Percentiles rank a stretch among this genome's conserved stretches.
phyloP scores from a whole-genome alignment of 2,888 invertebrate genomes.

The Odiellus spinosus region DNA sequence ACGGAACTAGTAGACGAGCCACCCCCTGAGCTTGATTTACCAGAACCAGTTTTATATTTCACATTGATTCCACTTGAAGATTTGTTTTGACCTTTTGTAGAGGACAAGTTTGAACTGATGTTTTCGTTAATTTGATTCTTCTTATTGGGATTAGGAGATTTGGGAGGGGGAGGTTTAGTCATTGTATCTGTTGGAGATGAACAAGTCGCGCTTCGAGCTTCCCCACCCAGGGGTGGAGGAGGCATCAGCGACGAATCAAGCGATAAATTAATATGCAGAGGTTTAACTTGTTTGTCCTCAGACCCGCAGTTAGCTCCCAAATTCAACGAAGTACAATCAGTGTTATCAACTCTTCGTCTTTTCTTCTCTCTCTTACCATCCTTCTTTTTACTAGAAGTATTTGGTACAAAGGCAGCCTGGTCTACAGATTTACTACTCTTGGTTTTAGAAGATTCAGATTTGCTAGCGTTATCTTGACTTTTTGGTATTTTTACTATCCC shows the following conservation, averaged over 20 bases:
- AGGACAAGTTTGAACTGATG: slow-evolving; percentile 8
- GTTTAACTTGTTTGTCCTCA: too few relatives aligned
- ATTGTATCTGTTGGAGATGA: slow-evolving; percentile 11
- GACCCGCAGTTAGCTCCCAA: slow-evolving; percentile 6
- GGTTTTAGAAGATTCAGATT: too few relatives aligned
- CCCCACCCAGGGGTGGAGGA: slow-evolving; percentile 15
- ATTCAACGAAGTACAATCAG: slow-evolving; percentile 17
- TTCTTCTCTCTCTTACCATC: slow-evolving; percentile 23
- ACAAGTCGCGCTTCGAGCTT: slow-evolving; percentile 7
- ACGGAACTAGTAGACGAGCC: slow-evolving; percentile 16
- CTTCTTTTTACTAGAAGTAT: slow-evolving; percentile 10
- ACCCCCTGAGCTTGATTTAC: slow-evolving; percentile 3
- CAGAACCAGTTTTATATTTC: slow-evolving; percentile 8
- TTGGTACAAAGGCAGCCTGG: too few relatives aligned
- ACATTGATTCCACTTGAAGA: slow-evolving; percentile 15
- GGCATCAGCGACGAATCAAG: slow-evolving; percentile 18
- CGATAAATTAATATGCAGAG: slow-evolving; percentile 9
- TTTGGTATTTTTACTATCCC: too few relatives aligned
- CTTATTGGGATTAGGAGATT: slow-evolving; percentile 17
- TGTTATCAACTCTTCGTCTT: slow-evolving; percentile 20
- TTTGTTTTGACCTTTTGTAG: slow-evolving; percentile 19
- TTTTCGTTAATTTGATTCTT: slow-evolving; percentile 2
- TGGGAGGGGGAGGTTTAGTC: slow-evolving; percentile 10
- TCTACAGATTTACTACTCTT: too few relatives aligned
- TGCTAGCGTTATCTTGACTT: too few relatives aligned